Evolutionary conservation across 1,140 invertebrate species (phyloP).

Genomic region (Drosophila grimshawi): DNA sequence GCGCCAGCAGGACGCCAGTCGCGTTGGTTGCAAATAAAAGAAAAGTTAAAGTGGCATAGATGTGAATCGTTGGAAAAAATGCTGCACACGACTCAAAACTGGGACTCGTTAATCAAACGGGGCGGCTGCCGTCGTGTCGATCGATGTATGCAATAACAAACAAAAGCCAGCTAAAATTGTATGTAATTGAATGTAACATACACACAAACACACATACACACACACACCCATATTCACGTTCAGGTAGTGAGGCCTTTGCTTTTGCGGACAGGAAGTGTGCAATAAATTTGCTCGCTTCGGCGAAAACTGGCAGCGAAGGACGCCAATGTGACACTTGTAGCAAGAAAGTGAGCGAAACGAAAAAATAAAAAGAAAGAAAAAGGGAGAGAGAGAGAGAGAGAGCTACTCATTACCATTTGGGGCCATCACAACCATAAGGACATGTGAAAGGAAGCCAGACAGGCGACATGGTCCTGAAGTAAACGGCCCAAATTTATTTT

Average conservation of each 20-base stretch:
- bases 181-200: slow-evolving; percentile 68
- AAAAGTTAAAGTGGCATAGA: slow-evolving; percentile 74
- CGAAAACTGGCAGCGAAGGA: slow-evolving; percentile 43
- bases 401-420: slow-evolving; percentile 73
- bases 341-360: slow-evolving; percentile 1
- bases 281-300: slow-evolving; percentile 63
- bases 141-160: slow-evolving; percentile 66
- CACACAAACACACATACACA: slow-evolving; percentile 25
- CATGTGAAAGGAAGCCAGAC: slow-evolving; percentile 57
- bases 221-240: slow-evolving; percentile 25
- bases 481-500: slow-evolving; percentile 42
- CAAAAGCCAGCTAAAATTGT: slow-evolving; percentile 64
- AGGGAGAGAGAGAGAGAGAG: background rate
- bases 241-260: slow-evolving; percentile 19
- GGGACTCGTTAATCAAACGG: slow-evolving; percentile 62
- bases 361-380: background rate
- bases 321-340: slow-evolving; percentile 53
- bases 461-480: slow-evolving; percentile 37
- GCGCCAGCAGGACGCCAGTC: slow-evolving; percentile 67
- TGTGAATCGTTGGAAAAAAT: slow-evolving; percentile 47
- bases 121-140: slow-evolving; percentile 56
- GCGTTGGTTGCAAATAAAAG: slow-evolving; percentile 61
- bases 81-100: slow-evolving; percentile 53
- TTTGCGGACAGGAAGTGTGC: slow-evolving; percentile 66
- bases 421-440: slow-evolving; percentile 65